A percentile compares a stretch with the other conserved stretches of the same genome.
Evolutionary conservation across 2,888 invertebrate species (phyloP).

Genomic region (Lasioglossum malachurum): DNA sequence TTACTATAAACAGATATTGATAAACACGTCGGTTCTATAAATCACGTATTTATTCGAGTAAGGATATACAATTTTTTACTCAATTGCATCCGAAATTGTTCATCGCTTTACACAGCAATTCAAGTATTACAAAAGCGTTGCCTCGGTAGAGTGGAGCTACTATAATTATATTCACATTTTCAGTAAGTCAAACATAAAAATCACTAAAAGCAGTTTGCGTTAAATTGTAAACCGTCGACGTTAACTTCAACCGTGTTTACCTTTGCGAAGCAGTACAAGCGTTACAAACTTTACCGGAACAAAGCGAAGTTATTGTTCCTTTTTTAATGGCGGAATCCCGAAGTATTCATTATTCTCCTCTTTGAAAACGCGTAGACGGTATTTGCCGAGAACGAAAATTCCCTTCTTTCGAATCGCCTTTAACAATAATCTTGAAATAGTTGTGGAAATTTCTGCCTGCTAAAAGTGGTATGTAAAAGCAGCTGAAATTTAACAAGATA

Average conservation of each 20-base stretch:
- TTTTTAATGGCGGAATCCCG: neutral
- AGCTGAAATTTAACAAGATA: neutral
- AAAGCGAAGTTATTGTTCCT: neutral
- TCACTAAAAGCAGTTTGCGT: neutral
- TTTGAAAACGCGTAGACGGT: neutral
- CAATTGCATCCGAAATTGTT: neutral
- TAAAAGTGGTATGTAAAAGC: neutral
- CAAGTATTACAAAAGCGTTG: neutral
- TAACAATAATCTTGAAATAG: neutral
- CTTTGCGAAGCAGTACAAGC: neutral
- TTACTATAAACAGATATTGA: neutral
- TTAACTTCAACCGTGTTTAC: neutral
- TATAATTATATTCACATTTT: neutral
- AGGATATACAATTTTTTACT: neutral
- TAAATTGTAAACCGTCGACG: neutral
- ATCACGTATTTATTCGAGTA: neutral
- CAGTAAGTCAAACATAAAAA: conserved; percentile 5
- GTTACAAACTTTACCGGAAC: conserved; percentile 5
- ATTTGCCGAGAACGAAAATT: neutral
- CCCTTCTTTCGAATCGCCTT: no score
- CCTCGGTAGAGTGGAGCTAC: neutral
- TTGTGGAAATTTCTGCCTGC: neutral
- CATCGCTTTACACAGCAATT: neutral
- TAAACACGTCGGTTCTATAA: neutral
- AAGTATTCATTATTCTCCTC: neutral